Evolutionary conservation across 2,797 vertebrate genomes (phyloP).

Genomic region (Fringilla coelebs): DNA sequence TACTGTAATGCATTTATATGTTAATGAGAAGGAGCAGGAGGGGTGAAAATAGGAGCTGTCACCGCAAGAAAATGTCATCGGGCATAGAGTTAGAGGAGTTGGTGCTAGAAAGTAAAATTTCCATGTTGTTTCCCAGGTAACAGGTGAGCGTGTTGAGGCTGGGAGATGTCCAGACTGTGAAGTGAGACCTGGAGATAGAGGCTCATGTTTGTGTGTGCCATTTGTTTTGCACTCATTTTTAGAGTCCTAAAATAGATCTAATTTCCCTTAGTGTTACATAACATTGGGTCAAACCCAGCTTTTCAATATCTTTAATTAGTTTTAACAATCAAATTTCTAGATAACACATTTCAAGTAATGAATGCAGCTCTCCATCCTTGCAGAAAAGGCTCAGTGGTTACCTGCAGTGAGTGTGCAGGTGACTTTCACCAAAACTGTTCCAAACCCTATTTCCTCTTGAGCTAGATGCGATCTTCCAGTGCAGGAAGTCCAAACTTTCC

Average conservation of each 20-base stretch:
- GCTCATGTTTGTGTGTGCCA: neutral
- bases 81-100: neutral
- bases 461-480: neutral
- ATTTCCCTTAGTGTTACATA: neutral
- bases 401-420: neutral
- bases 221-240: conserved; percentile 31
- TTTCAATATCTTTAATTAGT: neutral
- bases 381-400: neutral
- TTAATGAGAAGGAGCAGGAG: neutral
- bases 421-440: neutral
- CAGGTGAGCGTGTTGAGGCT: neutral
- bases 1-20: neutral
- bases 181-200: neutral
- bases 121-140: neutral
- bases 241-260: neutral
- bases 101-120: neutral
- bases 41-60: neutral
- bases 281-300: neutral
- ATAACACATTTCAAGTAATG: neutral
- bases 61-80: neutral
- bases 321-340: neutral
- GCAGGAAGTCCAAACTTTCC: neutral
- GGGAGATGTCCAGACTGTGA: neutral
- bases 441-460: neutral
- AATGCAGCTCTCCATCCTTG: neutral